phyloP scores from a whole-genome alignment of 2,113 vertebrate species.

The Plestiodon gilberti region DNA sequence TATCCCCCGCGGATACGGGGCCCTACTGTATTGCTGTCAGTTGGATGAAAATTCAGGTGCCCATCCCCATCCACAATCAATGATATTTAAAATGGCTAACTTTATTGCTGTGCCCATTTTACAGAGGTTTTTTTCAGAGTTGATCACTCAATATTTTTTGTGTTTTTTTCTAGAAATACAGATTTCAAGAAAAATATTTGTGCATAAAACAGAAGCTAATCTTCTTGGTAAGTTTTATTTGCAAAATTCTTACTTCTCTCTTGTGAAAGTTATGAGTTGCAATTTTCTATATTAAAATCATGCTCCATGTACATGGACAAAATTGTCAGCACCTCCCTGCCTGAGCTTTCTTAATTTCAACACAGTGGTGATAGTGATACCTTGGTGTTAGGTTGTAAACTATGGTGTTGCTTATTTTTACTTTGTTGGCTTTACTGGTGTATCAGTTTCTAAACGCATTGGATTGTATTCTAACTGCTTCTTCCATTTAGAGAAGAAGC shows the following conservation, averaged over 20 bases:
- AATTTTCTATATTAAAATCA: background rate
- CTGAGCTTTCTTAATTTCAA: background rate
- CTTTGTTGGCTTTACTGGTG: background rate
- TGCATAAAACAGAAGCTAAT: slow-evolving; percentile 25
- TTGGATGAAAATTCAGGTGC: background rate
- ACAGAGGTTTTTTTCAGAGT: background rate
- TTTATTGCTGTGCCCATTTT: background rate
- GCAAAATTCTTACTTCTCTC: slow-evolving; percentile 26
- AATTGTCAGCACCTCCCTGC: background rate
- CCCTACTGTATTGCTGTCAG: background rate
- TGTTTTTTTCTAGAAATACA: slow-evolving; percentile 59
- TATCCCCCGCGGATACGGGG: too few relatives aligned
- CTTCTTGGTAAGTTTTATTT: slow-evolving; percentile 49
- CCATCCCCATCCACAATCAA: too few relatives aligned
- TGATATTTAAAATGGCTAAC: background rate
- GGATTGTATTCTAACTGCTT: too few relatives aligned
- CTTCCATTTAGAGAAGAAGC: too few relatives aligned
- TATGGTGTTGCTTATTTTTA: background rate
- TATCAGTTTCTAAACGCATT: too few relatives aligned
- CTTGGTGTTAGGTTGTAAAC: too few relatives aligned
- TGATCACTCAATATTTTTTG: slow-evolving; percentile 19
- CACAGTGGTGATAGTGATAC: background rate
- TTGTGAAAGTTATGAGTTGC: background rate
- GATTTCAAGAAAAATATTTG: slow-evolving; percentile 41
- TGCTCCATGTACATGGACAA: background rate